Conservation (phyloP, 2,113 vertebrate species). For the Tragelaphus strepsiceros region DNA sequence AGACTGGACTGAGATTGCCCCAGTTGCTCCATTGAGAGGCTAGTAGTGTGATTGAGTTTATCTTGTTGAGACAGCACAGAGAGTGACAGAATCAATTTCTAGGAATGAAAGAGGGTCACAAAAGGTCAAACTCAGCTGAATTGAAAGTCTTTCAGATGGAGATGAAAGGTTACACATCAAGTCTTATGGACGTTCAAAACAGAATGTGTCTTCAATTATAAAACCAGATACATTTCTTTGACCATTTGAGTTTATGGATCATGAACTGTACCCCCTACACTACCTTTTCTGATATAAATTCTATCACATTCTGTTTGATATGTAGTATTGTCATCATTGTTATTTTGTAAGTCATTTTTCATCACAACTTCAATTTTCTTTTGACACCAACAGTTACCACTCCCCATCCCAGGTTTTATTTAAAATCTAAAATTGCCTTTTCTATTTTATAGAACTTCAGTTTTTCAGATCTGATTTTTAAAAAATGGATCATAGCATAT, state of each 20-base stretch:
- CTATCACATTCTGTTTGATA: not conserved
- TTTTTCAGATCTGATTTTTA: conserved; percentile 92
- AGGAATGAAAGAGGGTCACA: not conserved
- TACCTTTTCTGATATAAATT: not conserved
- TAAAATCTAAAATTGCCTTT: conserved; percentile 99
- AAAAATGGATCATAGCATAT: conserved; percentile 97
- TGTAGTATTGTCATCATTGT: not conserved
- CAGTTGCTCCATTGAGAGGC: not conserved
- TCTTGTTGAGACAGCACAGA: not conserved
- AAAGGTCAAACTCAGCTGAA: not conserved
- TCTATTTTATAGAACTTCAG: conserved; percentile 92
- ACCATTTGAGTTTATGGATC: not conserved
- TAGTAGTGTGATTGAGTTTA: not conserved
- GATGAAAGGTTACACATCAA: not conserved
- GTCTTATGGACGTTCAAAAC: not conserved
- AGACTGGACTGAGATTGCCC: not conserved
- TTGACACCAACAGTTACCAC: conserved; percentile 67
- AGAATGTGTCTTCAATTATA: not conserved
- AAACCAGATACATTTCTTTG: conserved; percentile 4
- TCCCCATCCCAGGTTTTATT: conserved; percentile 95
- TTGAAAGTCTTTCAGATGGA: not conserved
- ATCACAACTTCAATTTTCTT: not conserved
- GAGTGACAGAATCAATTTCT: conserved; percentile 1
- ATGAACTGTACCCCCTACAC: not conserved
- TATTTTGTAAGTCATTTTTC: conserved; percentile 25